Percentiles rank a stretch among this genome's conserved stretches.
These are phyloP conservation scores for Heliothis peltigera DNA, from an alignment of 2,888 invertebrate species.

Conservation along the genomic window DNA sequence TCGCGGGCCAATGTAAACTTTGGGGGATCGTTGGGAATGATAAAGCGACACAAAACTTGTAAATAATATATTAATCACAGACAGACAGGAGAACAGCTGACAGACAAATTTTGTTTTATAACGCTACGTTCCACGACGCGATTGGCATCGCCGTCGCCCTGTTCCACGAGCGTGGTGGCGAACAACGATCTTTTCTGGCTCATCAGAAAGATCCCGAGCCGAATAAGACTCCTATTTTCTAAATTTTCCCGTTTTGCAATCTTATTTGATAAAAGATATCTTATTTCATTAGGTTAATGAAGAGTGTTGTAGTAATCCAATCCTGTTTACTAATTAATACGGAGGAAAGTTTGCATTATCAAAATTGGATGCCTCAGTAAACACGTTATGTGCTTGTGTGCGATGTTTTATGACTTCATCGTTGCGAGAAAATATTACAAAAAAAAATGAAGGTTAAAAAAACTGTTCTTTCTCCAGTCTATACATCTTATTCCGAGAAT, in stretches of 20 bases:
- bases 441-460: too few relatives aligned
- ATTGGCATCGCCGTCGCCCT: too few relatives aligned
- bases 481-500: too few relatives aligned
- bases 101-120: too few relatives aligned
- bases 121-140: too few relatives aligned
- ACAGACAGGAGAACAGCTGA: too few relatives aligned
- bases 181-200: constrained; percentile 62
- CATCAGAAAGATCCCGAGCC: constrained; percentile 58
- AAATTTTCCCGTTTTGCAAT: constrained; percentile 71
- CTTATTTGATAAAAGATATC: constrained; percentile 77
- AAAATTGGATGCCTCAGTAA: constrained; percentile 41
- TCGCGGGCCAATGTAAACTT: too few relatives aligned
- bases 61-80: too few relatives aligned
- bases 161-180: too few relatives aligned
- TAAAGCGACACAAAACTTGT: too few relatives aligned
- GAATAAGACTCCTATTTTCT: constrained; percentile 68
- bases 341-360: constrained; percentile 63
- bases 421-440: constrained; percentile 6
- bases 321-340: constrained; percentile 78
- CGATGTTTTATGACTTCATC: constrained; percentile 35
- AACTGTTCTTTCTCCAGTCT: too few relatives aligned
- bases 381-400: constrained; percentile 31
- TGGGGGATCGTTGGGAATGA: too few relatives aligned
- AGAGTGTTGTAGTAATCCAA: constrained; percentile 76
- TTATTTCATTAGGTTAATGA: constrained; percentile 85